Conservation (phyloP, 2,888 invertebrate species). For the Fissipunctia ypsillon region DNA sequence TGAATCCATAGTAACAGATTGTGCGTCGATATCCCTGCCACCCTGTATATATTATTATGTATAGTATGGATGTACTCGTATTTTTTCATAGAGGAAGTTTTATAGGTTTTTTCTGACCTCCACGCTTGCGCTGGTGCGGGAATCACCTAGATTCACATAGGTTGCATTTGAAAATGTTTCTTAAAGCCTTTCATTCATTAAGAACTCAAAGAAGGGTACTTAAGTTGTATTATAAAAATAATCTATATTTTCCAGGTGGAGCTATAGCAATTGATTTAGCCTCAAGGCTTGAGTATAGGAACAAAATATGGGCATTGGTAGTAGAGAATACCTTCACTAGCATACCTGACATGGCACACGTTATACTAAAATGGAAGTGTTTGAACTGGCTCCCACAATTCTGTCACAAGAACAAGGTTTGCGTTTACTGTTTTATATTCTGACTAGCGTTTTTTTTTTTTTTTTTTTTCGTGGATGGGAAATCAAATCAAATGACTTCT, state of each 20-base stretch:
- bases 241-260: conserved; percentile 91
- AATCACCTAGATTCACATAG: neutral
- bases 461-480: too few relatives aligned
- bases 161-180: neutral
- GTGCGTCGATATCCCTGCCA: too few relatives aligned
- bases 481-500: too few relatives aligned
- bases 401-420: conserved; percentile 97
- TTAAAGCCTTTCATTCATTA: neutral
- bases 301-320: conserved; percentile 96
- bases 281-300: conserved; percentile 93
- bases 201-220: neutral
- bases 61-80: neutral
- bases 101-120: neutral
- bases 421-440: conserved; percentile 12
- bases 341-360: conserved; percentile 97
- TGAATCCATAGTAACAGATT: too few relatives aligned
- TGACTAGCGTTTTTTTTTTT: too few relatives aligned
- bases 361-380: conserved; percentile 94
- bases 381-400: conserved; percentile 94
- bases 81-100: neutral
- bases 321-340: conserved; percentile 99
- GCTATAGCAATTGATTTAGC: conserved; percentile 97
- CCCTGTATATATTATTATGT: too few relatives aligned
- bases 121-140: neutral
- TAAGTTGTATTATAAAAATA: neutral